phyloP scores from a whole-genome alignment of 2,888 invertebrate genomes.

The Halictus ligatus region DNA sequence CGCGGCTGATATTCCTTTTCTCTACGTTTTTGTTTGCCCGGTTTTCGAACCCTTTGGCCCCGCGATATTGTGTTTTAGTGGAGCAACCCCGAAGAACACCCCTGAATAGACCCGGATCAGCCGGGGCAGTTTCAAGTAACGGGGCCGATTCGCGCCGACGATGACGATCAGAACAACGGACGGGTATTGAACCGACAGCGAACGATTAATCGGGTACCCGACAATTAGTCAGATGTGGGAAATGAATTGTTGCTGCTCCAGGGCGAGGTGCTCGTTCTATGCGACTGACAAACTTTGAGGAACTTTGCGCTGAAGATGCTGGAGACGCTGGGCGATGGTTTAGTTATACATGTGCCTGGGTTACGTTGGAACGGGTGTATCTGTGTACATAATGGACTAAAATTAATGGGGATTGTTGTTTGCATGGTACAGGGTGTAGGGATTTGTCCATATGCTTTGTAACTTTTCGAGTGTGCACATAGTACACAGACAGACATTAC shows the following conservation, averaged over 20 bases:
- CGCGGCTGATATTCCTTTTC: conserved; percentile 25
- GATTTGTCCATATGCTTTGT: too few relatives aligned
- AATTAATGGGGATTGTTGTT: background rate
- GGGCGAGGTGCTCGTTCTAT: background rate
- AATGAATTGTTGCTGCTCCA: background rate
- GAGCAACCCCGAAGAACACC: background rate
- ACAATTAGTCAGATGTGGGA: conserved; percentile 17
- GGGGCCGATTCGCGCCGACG: background rate
- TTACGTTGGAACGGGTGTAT: too few relatives aligned
- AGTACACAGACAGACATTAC: too few relatives aligned
- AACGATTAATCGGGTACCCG: conserved; percentile 21
- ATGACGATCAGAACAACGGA: background rate
- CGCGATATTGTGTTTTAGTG: conserved; percentile 13
- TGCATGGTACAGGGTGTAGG: too few relatives aligned
- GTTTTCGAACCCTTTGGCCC: background rate
- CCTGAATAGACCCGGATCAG: conserved; percentile 4
- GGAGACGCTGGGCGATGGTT: background rate
- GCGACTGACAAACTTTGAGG: conserved; percentile 6
- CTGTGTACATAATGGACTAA: background rate
- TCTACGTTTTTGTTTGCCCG: background rate
- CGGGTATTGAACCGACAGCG: background rate
- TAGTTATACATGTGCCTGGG: background rate
- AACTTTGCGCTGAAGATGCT: background rate
- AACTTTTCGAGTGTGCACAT: too few relatives aligned
- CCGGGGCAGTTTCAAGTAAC: background rate